A percentile compares a stretch with the other conserved stretches of the same genome.
phyloP scores from a whole-genome alignment of 30 jellyfish, hydroid and myxozoan species.

The Aurelia coerulea region DNA sequence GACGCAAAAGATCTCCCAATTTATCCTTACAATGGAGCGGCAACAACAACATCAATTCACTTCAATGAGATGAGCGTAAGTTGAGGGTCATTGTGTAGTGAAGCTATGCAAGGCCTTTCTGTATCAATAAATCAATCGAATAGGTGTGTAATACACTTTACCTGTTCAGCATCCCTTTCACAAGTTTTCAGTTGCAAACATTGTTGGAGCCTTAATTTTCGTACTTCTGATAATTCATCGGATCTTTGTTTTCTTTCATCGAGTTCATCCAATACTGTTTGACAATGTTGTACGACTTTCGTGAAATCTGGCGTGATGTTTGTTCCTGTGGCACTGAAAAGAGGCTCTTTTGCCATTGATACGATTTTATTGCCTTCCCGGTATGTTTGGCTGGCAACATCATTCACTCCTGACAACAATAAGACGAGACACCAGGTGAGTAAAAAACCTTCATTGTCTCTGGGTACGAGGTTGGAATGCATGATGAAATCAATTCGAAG shows the following conservation, averaged over 20 bases:
- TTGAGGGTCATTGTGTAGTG: too few relatives aligned
- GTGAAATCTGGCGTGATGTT: constrained; percentile 66
- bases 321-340: constrained; percentile 79
- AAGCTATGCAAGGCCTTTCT: too few relatives aligned
- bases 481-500: not conserved
- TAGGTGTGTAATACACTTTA: not conserved
- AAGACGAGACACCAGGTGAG: not conserved
- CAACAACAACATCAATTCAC: too few relatives aligned
- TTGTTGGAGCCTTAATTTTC: constrained; percentile 66
- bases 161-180: constrained; percentile 85
- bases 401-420: constrained; percentile 40
- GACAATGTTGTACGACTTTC: constrained; percentile 44
- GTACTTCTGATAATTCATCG: constrained; percentile 77
- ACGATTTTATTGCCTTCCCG: constrained; percentile 55
- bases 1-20: too few relatives aligned
- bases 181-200: constrained; percentile 77
- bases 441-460: too few relatives aligned
- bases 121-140: too few relatives aligned
- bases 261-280: constrained; percentile 60
- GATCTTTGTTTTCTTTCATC: constrained; percentile 70
- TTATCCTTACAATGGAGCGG: too few relatives aligned
- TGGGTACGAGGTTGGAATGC: too few relatives aligned
- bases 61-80: too few relatives aligned
- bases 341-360: constrained; percentile 48
- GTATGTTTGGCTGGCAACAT: constrained; percentile 34